Evolutionary conservation across 2,113 vertebrate genomes (phyloP).

Genomic region (Fregetta grallaria): DNA sequence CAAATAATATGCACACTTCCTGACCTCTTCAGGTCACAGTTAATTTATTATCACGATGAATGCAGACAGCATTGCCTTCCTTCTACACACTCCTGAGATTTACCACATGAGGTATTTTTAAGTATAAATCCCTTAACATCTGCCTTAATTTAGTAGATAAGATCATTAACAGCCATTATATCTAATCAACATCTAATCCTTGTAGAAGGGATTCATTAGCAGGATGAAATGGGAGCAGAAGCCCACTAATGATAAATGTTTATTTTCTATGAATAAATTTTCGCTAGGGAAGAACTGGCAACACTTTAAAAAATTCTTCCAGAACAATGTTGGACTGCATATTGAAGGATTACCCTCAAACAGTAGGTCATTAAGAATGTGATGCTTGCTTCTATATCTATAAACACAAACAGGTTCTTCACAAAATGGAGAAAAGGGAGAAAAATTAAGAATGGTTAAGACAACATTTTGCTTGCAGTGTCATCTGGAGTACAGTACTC

Average conservation of each 20-base stretch:
- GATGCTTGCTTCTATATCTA: background rate
- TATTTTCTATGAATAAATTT: constrained; percentile 69
- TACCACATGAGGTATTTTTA: constrained; percentile 74
- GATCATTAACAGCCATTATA: constrained; percentile 81
- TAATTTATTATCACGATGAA: constrained; percentile 71
- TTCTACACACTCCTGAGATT: constrained; percentile 68
- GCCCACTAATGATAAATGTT: constrained; percentile 67
- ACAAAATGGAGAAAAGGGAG: background rate
- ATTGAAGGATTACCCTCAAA: background rate
- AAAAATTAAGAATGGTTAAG: background rate
- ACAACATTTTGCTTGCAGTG: background rate
- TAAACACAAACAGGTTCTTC: background rate
- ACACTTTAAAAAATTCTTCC: constrained; percentile 6
- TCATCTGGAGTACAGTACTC: background rate
- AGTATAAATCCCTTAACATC: constrained; percentile 80
- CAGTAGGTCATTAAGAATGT: background rate
- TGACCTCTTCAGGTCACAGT: constrained; percentile 61
- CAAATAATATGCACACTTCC: constrained; percentile 27
- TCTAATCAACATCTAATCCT: constrained; percentile 78
- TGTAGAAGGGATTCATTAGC: constrained; percentile 77
- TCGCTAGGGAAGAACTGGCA: constrained; percentile 15
- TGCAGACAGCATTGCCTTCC: constrained; percentile 55
- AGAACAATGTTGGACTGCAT: background rate
- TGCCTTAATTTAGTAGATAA: constrained; percentile 80
- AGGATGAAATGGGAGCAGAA: constrained; percentile 67